Conservation (phyloP, 1,140 invertebrate genomes). For the Diabrotica undecimpunctata region DNA sequence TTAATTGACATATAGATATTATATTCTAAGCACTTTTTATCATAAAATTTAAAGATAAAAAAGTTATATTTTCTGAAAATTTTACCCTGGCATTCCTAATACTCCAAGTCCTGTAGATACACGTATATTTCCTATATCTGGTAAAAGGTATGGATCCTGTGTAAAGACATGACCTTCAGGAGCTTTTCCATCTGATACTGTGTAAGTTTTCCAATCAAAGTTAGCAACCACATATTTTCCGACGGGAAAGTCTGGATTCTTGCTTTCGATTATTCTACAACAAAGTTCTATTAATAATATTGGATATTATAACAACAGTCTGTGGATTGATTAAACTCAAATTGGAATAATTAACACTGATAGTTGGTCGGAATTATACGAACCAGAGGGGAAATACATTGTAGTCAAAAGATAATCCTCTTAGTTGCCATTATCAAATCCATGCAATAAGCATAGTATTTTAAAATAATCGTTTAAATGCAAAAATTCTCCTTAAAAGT, state of each 20-base stretch:
- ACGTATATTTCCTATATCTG: constrained; percentile 50
- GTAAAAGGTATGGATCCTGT: constrained; percentile 41
- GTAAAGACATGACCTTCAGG: neutral
- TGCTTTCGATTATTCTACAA: constrained; percentile 48
- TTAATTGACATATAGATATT: too few relatives aligned
- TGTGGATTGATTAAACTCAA: neutral
- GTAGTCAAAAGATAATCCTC: too few relatives aligned
- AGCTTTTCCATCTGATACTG: constrained; percentile 39
- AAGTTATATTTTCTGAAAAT: too few relatives aligned
- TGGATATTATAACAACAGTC: neutral
- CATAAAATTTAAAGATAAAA: too few relatives aligned
- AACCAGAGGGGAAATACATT: too few relatives aligned
- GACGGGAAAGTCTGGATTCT: constrained; percentile 50
- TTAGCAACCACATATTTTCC: constrained; percentile 50
- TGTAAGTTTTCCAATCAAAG: constrained; percentile 57
- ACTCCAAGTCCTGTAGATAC: constrained; percentile 45
- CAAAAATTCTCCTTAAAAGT: too few relatives aligned
- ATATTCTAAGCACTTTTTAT: too few relatives aligned
- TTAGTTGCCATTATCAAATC: too few relatives aligned
- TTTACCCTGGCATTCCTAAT: constrained; percentile 38
- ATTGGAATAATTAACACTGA: neutral
- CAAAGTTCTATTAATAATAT: neutral
- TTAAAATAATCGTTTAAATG: too few relatives aligned
- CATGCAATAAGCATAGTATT: too few relatives aligned
- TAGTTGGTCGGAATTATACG: too few relatives aligned